Percentiles rank a stretch among this genome's conserved stretches.
Evolutionary conservation across 1,140 invertebrate genomes (phyloP).

Genomic region (Neomicropteryx cornuta): DNA sequence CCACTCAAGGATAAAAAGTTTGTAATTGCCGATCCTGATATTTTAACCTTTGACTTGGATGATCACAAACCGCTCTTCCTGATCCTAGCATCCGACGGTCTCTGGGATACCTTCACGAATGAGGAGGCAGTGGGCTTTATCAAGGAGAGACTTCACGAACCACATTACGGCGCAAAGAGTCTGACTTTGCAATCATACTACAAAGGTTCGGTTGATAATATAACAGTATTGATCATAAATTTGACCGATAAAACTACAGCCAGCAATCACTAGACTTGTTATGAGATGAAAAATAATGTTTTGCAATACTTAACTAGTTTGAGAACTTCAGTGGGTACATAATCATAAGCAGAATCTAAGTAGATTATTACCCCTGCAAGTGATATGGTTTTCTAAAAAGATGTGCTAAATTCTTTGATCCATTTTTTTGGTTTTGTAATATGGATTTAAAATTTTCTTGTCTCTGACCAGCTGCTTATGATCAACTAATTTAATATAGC

Average conservation of each 20-base stretch:
- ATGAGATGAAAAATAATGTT: too few species aligned
- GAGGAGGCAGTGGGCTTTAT: conserved; percentile 88
- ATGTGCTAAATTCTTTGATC: too few species aligned
- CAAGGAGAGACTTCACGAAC: conserved; percentile 69
- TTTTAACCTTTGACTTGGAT: conserved; percentile 81
- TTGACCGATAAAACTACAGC: conserved; percentile 50
- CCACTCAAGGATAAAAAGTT: conserved; percentile 88
- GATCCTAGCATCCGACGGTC: conserved; percentile 86
- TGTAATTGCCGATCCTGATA: conserved; percentile 91
- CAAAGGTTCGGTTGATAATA: conserved; percentile 89
- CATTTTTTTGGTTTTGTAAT: too few species aligned
- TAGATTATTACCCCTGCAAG: too few species aligned
- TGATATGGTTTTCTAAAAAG: too few species aligned
- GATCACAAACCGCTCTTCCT: conserved; percentile 82
- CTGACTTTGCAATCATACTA: conserved; percentile 84
- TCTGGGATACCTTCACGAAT: conserved; percentile 93
- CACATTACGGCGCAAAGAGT: conserved; percentile 81
- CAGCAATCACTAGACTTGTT: too few species aligned
- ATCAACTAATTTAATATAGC: too few species aligned
- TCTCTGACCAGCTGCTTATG: too few species aligned
- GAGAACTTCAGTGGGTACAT: too few species aligned
- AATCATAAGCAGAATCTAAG: too few species aligned
- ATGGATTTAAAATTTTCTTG: too few species aligned
- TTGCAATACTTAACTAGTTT: too few species aligned
- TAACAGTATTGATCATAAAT: conserved; percentile 86